Evolutionary conservation across 2,888 invertebrate species (phyloP).

Genomic region (Drosophila heteroneura): DNA sequence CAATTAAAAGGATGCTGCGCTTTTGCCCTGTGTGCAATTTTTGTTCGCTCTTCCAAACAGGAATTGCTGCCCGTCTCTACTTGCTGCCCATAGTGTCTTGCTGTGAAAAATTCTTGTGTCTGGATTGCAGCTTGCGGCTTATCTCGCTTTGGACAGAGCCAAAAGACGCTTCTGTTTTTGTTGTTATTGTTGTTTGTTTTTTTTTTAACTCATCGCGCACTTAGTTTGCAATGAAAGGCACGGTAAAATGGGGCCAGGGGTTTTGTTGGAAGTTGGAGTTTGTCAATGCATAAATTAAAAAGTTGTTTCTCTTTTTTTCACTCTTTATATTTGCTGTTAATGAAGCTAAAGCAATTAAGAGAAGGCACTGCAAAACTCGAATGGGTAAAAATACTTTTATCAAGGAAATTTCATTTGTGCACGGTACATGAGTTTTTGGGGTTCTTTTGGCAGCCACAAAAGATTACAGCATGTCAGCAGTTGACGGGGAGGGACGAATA

Average conservation of each 20-base stretch:
- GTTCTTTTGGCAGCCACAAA: constrained; percentile 63
- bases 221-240: constrained; percentile 30
- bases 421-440: constrained; percentile 29
- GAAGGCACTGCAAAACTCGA: constrained; percentile 42
- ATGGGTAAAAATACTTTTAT: constrained; percentile 36
- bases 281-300: constrained; percentile 82
- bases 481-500: constrained; percentile 1
- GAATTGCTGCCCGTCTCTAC: constrained; percentile 23
- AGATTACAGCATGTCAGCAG: constrained; percentile 66
- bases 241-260: not conserved
- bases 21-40: constrained; percentile 56
- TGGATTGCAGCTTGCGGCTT: constrained; percentile 66
- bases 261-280: constrained; percentile 48
- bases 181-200: constrained; percentile 39
- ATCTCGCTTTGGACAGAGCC: constrained; percentile 61
- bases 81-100: constrained; percentile 2
- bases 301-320: constrained; percentile 44
- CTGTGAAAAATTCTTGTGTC: constrained; percentile 45
- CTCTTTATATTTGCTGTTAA: constrained; percentile 56
- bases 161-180: constrained; percentile 33
- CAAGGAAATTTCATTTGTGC: constrained; percentile 20
- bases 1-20: constrained; percentile 62
- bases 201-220: constrained; percentile 27
- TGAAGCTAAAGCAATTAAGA: constrained; percentile 74
- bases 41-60: constrained; percentile 35